Evolutionary conservation across 2,888 invertebrate species (phyloP).

Genomic region (Theodoxus fluviatilis): DNA sequence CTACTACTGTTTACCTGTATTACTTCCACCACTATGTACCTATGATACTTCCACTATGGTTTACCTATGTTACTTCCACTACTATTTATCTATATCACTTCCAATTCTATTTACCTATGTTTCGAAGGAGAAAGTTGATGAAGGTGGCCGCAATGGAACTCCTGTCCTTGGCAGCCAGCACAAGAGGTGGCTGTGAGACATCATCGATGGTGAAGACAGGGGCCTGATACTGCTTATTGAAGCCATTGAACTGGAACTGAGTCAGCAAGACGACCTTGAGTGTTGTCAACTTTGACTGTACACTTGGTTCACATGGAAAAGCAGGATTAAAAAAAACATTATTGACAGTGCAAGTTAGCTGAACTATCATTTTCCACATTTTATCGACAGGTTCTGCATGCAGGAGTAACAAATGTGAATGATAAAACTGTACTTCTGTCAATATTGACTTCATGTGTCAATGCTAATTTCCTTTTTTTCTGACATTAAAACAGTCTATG

Average conservation of each 20-base stretch:
- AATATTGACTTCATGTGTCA: too few species aligned
- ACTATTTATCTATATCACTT: not conserved
- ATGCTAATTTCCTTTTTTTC: too few species aligned
- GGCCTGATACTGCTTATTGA: constrained; percentile 70
- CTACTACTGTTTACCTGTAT: not conserved
- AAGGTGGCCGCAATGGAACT: constrained; percentile 93
- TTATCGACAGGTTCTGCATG: not conserved
- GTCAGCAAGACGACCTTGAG: constrained; percentile 46
- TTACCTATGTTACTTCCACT: not conserved
- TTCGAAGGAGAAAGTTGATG: constrained; percentile 87
- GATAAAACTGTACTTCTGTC: too few species aligned
- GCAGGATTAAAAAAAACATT: not conserved
- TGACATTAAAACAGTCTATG: too few species aligned
- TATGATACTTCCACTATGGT: too few species aligned
- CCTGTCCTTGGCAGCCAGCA: constrained; percentile 82
- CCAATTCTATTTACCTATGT: constrained; percentile 84
- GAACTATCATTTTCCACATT: not conserved
- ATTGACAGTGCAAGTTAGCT: not conserved
- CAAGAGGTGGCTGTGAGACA: constrained; percentile 86
- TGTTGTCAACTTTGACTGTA: too few species aligned
- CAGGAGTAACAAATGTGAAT: too few species aligned
- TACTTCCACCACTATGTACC: too few species aligned
- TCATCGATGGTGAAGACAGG: constrained; percentile 85
- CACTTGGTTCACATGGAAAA: too few species aligned
- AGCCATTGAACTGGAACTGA: constrained; percentile 75